phyloP scores from a whole-genome alignment of 1,140 invertebrate genomes.

The Papilio helenus region DNA sequence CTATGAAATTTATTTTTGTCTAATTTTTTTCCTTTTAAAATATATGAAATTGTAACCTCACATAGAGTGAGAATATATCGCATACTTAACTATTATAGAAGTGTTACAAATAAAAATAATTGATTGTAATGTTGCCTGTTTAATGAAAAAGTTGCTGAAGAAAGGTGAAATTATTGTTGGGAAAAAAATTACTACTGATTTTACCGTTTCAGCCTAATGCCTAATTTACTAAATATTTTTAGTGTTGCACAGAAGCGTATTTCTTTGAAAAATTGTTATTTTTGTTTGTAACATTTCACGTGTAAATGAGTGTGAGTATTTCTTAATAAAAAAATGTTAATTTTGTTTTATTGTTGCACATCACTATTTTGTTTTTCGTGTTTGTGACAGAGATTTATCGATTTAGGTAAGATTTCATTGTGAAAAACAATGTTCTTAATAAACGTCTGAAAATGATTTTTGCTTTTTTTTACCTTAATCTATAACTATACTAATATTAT shows the following conservation, averaged over 20 bases:
- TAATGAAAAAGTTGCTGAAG: background rate
- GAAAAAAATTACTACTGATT: background rate
- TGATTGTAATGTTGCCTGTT: background rate
- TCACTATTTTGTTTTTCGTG: constrained; percentile 75
- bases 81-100: constrained; percentile 9
- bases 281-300: constrained; percentile 14
- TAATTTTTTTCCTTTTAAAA: background rate
- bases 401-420: constrained; percentile 69
- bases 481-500: too few species aligned
- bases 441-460: constrained; percentile 66
- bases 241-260: background rate
- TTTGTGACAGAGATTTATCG: constrained; percentile 79
- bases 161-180: background rate
- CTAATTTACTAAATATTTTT: background rate
- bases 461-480: constrained; percentile 49
- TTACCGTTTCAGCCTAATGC: background rate
- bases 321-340: constrained; percentile 62
- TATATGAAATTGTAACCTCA: background rate
- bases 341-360: constrained; percentile 79
- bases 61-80: background rate
- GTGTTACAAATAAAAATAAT: constrained; percentile 5
- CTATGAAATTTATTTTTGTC: constrained; percentile 6
- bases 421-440: constrained; percentile 77
- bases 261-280: background rate
- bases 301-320: constrained; percentile 14